A percentile compares a stretch with the other conserved stretches of the same genome.
phyloP scores from a whole-genome alignment of 2,113 vertebrate species.

The Hyperopisus bebe region DNA sequence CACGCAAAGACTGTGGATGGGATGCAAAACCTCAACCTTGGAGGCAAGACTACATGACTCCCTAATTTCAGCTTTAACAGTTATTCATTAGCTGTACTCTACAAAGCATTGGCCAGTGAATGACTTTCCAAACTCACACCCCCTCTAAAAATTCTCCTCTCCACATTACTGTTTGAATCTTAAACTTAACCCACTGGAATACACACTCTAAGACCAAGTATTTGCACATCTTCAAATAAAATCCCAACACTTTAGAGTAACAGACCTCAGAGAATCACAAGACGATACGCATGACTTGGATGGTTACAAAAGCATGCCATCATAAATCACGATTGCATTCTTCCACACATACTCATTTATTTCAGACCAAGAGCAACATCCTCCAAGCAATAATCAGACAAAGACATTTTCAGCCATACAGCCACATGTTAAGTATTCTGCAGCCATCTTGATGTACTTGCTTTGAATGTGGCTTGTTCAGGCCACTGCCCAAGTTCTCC shows the following conservation, averaged over 20 bases:
- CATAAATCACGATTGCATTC: not conserved
- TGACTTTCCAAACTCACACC: not conserved
- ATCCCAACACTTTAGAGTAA: not conserved
- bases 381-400: not conserved
- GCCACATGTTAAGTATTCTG: not conserved
- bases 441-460: conserved; percentile 23
- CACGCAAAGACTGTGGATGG: not conserved
- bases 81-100: not conserved
- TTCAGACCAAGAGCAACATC: not conserved
- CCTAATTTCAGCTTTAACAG: not conserved
- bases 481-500: conserved; percentile 62
- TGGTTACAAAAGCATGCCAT: not conserved
- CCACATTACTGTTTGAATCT: not conserved
- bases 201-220: not conserved
- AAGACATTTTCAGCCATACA: not conserved
- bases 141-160: not conserved
- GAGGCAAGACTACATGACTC: not conserved
- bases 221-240: not conserved
- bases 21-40: not conserved
- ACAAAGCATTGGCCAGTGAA: not conserved
- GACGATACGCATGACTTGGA: not conserved
- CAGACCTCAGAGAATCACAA: not conserved
- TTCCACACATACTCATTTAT: not conserved
- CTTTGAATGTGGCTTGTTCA: conserved; percentile 46
- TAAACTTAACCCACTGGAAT: not conserved